phyloP scores from a whole-genome alignment of 2,888 invertebrate species.

The Pseudanteris insignis region DNA sequence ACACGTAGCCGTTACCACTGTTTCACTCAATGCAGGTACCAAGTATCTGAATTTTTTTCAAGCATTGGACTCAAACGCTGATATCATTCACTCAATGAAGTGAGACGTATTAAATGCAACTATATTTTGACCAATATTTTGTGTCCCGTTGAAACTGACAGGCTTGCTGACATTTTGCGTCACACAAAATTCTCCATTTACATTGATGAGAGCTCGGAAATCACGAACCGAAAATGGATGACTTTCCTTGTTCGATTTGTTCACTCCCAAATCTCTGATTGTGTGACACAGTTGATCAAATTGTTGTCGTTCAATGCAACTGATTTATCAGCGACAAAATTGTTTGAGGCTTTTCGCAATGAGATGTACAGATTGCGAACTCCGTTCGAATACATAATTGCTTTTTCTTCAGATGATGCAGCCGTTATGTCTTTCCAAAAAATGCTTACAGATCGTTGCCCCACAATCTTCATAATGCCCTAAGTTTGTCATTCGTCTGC shows the following conservation, averaged over 20 bases:
- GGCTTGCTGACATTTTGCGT: not conserved
- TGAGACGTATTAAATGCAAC: not conserved
- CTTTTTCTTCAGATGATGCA: constrained; percentile 34
- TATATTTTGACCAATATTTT: not conserved
- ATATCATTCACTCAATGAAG: no score
- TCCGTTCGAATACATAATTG: constrained; percentile 29
- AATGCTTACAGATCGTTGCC: constrained; percentile 2
- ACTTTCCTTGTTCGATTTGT: constrained; percentile 1
- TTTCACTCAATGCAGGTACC: no score
- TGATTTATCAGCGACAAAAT: constrained; percentile 6
- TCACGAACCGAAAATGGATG: not conserved
- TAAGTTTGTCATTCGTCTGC: constrained; percentile 24
- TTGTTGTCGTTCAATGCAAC: constrained; percentile 6
- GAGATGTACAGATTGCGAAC: constrained; percentile 21
- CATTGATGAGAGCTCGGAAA: not conserved
- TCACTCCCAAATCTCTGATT: not conserved
- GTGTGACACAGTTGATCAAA: not conserved
- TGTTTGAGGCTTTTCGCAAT: constrained; percentile 13
- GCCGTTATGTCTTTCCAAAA: constrained; percentile 46
- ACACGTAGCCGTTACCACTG: no score
- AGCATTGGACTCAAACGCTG: no score
- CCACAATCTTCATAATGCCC: constrained; percentile 1
- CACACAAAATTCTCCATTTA: not conserved
- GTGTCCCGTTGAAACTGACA: not conserved
- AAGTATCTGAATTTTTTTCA: no score